These are phyloP conservation scores for Acanthacorydalis orientalis DNA, from an alignment of 2,888 invertebrate species.

Conservation along the genomic window DNA sequence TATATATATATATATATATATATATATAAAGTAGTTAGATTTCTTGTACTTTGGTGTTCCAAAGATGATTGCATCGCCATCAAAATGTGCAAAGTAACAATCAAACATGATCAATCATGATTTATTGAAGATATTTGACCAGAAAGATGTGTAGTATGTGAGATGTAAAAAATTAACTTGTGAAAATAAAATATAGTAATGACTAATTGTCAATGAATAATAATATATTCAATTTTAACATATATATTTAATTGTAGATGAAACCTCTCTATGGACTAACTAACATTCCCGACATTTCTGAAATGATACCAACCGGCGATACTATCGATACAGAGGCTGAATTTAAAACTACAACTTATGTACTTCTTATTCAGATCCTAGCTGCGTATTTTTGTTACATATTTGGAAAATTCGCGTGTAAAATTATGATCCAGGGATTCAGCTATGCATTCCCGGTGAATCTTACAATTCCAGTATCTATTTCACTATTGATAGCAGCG, in stretches of 20 bases:
- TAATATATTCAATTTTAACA: not conserved
- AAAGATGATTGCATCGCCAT: no score
- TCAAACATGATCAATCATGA: no score
- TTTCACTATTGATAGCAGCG: constrained; percentile 72
- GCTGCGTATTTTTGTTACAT: constrained; percentile 80
- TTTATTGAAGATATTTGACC: not conserved
- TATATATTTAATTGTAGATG: constrained; percentile 27
- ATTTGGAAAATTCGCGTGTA: constrained; percentile 90
- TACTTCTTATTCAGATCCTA: constrained; percentile 63
- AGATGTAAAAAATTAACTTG: not conserved
- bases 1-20: no score
- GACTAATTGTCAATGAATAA: no score
- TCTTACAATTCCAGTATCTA: constrained; percentile 77
- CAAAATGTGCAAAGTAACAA: no score
- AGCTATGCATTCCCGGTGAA: constrained; percentile 94
- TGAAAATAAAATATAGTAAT: no score
- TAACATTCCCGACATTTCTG: constrained; percentile 53
- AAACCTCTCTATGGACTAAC: constrained; percentile 42
- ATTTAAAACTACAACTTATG: constrained; percentile 56
- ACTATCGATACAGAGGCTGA: constrained; percentile 53
- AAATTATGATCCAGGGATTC: constrained; percentile 92
- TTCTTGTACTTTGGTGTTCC: no score
- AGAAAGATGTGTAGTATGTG: not conserved
- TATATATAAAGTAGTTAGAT: no score
- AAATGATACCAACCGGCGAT: constrained; percentile 59